Evolutionary conservation across 2,797 vertebrate genomes (phyloP), one percentile per base, ranked within the genome.

Genomic region (Phaenicophaeus curvirostris): DNA sequence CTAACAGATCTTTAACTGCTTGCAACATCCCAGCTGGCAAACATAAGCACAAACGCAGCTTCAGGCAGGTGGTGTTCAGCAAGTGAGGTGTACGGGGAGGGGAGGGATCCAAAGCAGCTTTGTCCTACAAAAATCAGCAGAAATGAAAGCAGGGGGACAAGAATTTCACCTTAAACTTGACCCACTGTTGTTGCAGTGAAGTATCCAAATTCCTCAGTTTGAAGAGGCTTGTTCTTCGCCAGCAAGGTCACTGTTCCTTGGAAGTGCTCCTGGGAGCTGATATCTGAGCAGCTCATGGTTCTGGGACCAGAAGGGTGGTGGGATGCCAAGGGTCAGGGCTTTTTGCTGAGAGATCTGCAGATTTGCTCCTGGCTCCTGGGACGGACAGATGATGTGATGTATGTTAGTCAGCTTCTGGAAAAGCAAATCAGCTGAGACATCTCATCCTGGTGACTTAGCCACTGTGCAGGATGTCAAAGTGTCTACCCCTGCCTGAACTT

Each of bases 141-240:
- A 51, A 80, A 58, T 51, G 77, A 72, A 90, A 92, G 78, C 81
- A 87, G 50, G 72, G 33, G 63, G 48, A 12, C 53, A 72, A 91
- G 92, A 87, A 92, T 95, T 85, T 91, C 84, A 80, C 90, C 87
- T 92, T 48, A 6, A 61, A 30, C 61, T 65, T 72, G 67, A 72
- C 90, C 92, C 0, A 6, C 44, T 92, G 92, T 65, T 89, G 85
- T 87, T 77, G 42, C 78, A 80, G 53, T 0, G 6, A n/a, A 16
- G 35, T 37, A 33, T 77, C 84, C 81, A 75, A 89, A 46, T 78
- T 93, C 87, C 67, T 79, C 16, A 2, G 33, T 76, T 21, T 20
- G 83, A 79, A 80, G 42, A 1, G 1, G 12, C 41, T 68, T 0
- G 0, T 62, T 92, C 54, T 54, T 27, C 19, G 57, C 77, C 95